Evolutionary conservation across 2,797 vertebrate species (phyloP).

Genomic region (Pogonophryne albipinna): DNA sequence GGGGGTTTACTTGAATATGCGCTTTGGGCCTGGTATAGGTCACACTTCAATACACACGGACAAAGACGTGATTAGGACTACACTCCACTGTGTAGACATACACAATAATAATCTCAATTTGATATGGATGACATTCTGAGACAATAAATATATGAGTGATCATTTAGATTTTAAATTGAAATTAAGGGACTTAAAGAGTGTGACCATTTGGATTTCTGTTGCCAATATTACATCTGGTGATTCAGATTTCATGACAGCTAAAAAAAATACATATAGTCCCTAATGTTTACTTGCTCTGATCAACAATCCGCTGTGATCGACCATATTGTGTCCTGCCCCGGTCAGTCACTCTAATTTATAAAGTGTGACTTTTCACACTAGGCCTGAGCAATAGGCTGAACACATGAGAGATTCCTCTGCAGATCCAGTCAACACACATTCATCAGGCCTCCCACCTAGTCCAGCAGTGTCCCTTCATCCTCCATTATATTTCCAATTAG

Average conservation of each 20-base stretch:
- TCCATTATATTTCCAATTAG: conserved; percentile 80
- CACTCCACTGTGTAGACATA: conserved; percentile 3
- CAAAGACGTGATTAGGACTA: conserved; percentile 46
- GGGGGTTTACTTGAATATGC: conserved; percentile 38
- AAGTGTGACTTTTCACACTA: conserved; percentile 61
- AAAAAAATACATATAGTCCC: conserved; percentile 3
- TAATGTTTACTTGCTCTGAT: conserved; percentile 22
- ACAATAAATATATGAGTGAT: conserved; percentile 10
- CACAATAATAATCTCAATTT: conserved; percentile 14
- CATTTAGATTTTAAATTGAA: conserved; percentile 11
- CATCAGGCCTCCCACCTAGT: conserved; percentile 67
- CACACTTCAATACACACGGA: conserved; percentile 54
- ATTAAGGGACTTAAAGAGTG: background rate
- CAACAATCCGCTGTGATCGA: conserved; percentile 21
- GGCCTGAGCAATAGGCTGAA: conserved; percentile 45
- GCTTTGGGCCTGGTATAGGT: conserved; percentile 44
- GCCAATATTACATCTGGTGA: background rate
- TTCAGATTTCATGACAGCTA: conserved; percentile 25
- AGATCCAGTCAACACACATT: conserved; percentile 62
- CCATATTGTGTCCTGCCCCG: conserved; percentile 13
- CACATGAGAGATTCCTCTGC: conserved; percentile 54
- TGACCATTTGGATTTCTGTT: conserved; percentile 11
- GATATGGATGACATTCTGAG: conserved; percentile 20
- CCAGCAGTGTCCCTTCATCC: conserved; percentile 76
- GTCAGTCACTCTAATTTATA: conserved; percentile 45